Percentiles rank a stretch among this genome's conserved stretches.
phyloP scores from a whole-genome alignment of 2,797 vertebrate species.

The Iguana delicatissima region DNA sequence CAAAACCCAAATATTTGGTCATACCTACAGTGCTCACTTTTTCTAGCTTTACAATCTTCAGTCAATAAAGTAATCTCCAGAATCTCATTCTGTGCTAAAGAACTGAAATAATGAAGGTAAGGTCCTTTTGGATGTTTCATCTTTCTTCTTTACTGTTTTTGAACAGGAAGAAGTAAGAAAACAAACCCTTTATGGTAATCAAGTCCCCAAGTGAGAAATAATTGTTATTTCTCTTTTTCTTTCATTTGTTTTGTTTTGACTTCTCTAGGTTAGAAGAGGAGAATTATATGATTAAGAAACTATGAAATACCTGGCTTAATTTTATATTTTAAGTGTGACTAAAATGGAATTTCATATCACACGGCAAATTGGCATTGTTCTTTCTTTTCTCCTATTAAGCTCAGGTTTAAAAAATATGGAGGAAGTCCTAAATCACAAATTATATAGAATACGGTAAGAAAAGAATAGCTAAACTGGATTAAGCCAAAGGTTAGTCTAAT shows the following conservation, averaged over 20 bases:
- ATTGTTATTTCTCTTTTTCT: background rate
- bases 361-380: background rate
- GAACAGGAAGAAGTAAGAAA: background rate
- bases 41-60: slow-evolving; percentile 1
- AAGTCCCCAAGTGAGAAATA: slow-evolving; percentile 13
- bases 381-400: background rate
- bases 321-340: background rate
- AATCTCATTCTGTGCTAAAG: background rate
- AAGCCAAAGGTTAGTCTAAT: background rate
- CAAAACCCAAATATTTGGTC: background rate
- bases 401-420: background rate
- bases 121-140: background rate
- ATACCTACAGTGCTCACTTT: background rate
- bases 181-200: slow-evolving; percentile 16
- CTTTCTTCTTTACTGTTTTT: slow-evolving; percentile 34
- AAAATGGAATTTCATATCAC: background rate
- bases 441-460: background rate
- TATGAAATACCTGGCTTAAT: background rate
- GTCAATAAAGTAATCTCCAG: slow-evolving; percentile 40
- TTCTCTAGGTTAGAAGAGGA: background rate
- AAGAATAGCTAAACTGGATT: background rate
- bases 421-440: background rate
- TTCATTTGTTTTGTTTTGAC: slow-evolving; percentile 18
- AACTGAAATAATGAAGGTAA: background rate
- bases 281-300: background rate